Conservation (phyloP, 2,113 vertebrate species). For the Apteryx mantelli region DNA sequence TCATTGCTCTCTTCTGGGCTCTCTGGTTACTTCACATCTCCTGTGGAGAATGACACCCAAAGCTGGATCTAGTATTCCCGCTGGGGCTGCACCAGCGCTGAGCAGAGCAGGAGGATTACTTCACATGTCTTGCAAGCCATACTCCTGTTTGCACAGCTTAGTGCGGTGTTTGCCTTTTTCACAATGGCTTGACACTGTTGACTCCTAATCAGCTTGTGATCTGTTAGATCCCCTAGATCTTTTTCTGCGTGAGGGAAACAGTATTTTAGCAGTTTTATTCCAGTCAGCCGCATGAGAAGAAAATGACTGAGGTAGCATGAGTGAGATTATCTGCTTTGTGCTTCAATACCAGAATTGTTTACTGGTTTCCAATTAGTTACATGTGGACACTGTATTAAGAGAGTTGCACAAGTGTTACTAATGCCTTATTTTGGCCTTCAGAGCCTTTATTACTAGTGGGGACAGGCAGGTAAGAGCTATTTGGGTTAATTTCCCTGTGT, state of each 20-base stretch:
- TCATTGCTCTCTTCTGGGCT: not conserved
- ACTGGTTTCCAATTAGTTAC: slow-evolving; percentile 58
- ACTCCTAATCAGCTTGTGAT: slow-evolving; percentile 73
- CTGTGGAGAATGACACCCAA: not conserved
- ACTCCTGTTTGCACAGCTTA: slow-evolving; percentile 70
- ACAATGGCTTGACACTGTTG: slow-evolving; percentile 71
- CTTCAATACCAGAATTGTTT: slow-evolving; percentile 66
- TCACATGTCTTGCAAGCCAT: slow-evolving; percentile 5
- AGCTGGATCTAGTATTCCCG: not conserved
- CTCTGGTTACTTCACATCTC: not conserved
- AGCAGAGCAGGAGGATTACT: slow-evolving; percentile 45
- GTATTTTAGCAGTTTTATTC: slow-evolving; percentile 67
- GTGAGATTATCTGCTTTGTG: slow-evolving; percentile 65
- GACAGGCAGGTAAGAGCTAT: not conserved
- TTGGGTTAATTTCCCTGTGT: slow-evolving; percentile 42
- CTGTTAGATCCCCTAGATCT: slow-evolving; percentile 69
- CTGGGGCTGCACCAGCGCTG: not conserved
- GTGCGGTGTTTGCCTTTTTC: slow-evolving; percentile 67
- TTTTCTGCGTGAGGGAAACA: slow-evolving; percentile 68
- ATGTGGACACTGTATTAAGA: slow-evolving; percentile 10
- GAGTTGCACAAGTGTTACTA: slow-evolving; percentile 18
- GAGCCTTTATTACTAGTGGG: not conserved
- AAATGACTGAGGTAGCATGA: slow-evolving; percentile 61
- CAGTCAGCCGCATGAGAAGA: slow-evolving; percentile 61
- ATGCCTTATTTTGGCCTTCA: slow-evolving; percentile 28